Base-by-base conservation (phyloP, 1,140 invertebrate genomes). In the Melitaea cinxia region DNA sequence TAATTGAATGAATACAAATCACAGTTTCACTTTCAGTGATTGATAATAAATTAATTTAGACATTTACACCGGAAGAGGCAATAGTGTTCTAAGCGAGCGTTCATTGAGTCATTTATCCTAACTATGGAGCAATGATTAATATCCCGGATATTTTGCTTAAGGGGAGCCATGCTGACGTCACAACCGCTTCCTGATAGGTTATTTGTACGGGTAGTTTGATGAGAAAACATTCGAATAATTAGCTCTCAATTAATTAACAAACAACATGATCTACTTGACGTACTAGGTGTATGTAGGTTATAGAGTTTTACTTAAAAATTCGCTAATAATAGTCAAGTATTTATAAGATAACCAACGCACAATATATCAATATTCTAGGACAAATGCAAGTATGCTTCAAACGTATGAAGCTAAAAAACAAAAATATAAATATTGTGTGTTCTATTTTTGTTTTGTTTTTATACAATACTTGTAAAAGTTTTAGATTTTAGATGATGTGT, bases 101-200 rank as follows among this genome's bases (percentile, higher is more conserved):
- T 80, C 79, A 87, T 85, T 88, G 83, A 82, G 75, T 86, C 77
- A 87, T 88, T 81, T 78, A 87, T 85, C 77, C 73, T 80, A 75
- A 85, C 80, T 83, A 83, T 78, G 72, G 77, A 65, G 72, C 78
- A 79, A 84, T 89, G 83, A 89, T 89, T 88, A 89, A 89, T 89
- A 86, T 86, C 82, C 83, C 83, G 86, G 83, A 86, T 85, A 85
- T 78, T 80, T 78, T 73, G 77, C 62, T 73, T 74, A 72, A 80
- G 79, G 80, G 85, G 80, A 78, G 75, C 72, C 66, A 70, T 70
- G 45, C 42, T 47, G 63, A 68, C 73, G 71, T 72, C 55, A 70
- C 69, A 66, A 68, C 63, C 68, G 70, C 66, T 77, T 75, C 76
- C 78, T 77, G 70, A 33, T 23, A 45, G 45, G 47, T 21, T 3